Base-by-base conservation (phyloP, 1,140 invertebrate species). In the Cydia fagiglandana region DNA sequence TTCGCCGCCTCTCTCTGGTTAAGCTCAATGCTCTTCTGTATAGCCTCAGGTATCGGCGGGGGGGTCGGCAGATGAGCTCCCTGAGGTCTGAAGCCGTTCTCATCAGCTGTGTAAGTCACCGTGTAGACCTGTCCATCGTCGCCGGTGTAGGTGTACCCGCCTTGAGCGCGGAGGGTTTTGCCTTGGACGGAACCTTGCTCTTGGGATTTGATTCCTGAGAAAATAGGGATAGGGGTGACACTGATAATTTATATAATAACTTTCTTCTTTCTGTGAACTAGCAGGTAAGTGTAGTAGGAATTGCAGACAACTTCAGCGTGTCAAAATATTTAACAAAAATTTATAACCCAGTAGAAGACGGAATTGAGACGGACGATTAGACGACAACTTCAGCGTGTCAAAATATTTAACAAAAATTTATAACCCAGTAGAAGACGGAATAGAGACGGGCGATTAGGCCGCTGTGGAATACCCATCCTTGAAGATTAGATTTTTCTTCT, bases 21-120 rank as follows among this genome's bases (percentile, higher is more conserved):
- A 80, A 94, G 94, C 50, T 94, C 94, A 13, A 96, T 82, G 47
- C 94, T 91, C 82, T 94, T 93, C 74, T 88, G 86, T 76, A 96
- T 96, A 2, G 94, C 95, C 78, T 94, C 95, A 24, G 95, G 95
- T 56, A 95, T 94, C 28, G 95, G 95, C 0, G 95, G 95, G 17
- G 95, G 95, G 15, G 95, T 95, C 5, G 95, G 95, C 1, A 95
- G 84, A 86, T 95, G 95, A 15, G 92, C 94, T n/a, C 95, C 95
- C 79, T 94, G 85, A 83, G 94, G 74, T 84, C 90, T 89, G 93
- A 96, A 96, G 30, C 92, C 93, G 41, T 93, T 84, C 77, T 93
- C 93, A 76, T 94, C 93, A 82, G 93, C 93, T 12, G 94, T 93
- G 84, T 96, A 96, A 4, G 93, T 94, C 30, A 96, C 92, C 5